Evolutionary conservation across 2,888 invertebrate species (phyloP).

Genomic region (Lysandra bellargus): DNA sequence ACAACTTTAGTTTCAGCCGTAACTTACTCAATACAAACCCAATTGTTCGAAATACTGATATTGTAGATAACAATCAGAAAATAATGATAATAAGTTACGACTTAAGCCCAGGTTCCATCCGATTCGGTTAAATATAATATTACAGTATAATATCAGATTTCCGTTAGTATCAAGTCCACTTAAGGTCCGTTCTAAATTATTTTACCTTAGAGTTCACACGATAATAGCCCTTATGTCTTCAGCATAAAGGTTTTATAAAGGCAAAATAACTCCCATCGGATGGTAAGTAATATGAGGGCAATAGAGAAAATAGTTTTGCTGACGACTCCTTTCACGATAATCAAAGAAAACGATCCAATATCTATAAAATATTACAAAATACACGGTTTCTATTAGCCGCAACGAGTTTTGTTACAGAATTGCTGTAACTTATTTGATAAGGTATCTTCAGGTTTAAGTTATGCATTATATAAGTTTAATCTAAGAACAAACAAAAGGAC

Average conservation of each 20-base stretch:
- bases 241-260: not conserved
- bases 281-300: slow-evolving; percentile 73
- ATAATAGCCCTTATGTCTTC: not conserved
- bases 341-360: slow-evolving; percentile 77
- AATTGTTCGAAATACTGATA: not conserved
- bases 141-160: slow-evolving; percentile 80
- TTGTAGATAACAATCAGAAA: slow-evolving; percentile 7
- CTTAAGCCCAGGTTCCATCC: not conserved
- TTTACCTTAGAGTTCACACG: not conserved
- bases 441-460: not conserved
- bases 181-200: slow-evolving; percentile 43
- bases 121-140: slow-evolving; percentile 51
- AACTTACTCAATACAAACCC: not conserved
- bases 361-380: slow-evolving; percentile 71
- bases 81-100: slow-evolving; percentile 11
- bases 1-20: no score
- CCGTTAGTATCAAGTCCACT: slow-evolving; percentile 77
- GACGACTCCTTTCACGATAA: slow-evolving; percentile 79
- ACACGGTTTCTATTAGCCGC: slow-evolving; percentile 10
- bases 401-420: slow-evolving; percentile 10
- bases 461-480: no score
- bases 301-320: slow-evolving; percentile 78
- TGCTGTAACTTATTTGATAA: slow-evolving; percentile 3
- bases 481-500: no score
- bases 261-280: not conserved